Conservation (phyloP, 2,888 invertebrate genomes). For the Heliconius ethilla region DNA sequence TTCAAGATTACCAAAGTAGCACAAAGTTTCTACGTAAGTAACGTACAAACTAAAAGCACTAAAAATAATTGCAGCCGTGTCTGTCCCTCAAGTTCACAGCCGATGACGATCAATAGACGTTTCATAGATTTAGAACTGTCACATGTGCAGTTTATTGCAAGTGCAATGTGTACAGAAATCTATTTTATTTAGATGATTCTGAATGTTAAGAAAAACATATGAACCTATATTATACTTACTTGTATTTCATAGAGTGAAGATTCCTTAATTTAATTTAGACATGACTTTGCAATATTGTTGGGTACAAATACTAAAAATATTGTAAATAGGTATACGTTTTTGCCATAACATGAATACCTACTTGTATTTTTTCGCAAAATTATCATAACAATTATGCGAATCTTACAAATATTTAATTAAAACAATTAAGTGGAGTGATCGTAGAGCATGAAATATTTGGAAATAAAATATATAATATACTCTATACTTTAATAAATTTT, state of each 20-base stretch:
- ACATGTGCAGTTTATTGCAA: constrained; percentile 30
- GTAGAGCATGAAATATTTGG: not conserved
- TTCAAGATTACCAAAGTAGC: not conserved
- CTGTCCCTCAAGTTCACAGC: constrained; percentile 16
- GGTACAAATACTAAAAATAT: not conserved
- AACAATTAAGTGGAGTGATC: not conserved
- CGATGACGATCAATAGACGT: constrained; percentile 28
- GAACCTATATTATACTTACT: too few relatives aligned
- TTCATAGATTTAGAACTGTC: constrained; percentile 27
- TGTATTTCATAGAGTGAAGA: too few relatives aligned
- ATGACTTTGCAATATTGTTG: not conserved
- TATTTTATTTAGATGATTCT: not conserved
- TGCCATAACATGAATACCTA: not conserved
- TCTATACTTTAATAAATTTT: not conserved
- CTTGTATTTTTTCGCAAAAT: too few relatives aligned
- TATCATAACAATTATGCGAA: not conserved
- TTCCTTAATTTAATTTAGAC: not conserved
- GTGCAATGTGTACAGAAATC: constrained; percentile 9
- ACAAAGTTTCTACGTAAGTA: not conserved
- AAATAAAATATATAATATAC: not conserved
- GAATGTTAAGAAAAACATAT: constrained; percentile 2
- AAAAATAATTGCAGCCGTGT: constrained; percentile 20
- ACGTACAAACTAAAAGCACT: constrained; percentile 4
- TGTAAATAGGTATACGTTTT: not conserved
- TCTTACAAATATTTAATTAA: not conserved